phyloP scores from a whole-genome alignment of 2,113 vertebrate genomes.

The Hydrolagus affinis region DNA sequence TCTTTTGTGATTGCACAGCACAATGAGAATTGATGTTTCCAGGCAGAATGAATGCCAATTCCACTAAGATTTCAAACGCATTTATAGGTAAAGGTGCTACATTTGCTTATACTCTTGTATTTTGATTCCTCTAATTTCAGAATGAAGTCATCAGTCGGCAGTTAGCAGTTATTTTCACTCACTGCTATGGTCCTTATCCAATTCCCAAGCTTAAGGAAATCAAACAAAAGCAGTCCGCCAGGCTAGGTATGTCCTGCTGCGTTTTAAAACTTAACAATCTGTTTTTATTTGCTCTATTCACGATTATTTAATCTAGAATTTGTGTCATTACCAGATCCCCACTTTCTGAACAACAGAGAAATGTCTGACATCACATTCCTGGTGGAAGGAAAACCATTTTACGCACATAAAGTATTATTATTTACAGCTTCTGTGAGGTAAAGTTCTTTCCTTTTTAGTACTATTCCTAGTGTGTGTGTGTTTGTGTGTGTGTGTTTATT shows the following conservation, averaged over 20 bases:
- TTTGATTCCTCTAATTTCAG: slow-evolving; percentile 48
- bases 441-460: not conserved
- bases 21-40: no score
- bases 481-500: not conserved
- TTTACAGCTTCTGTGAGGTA: slow-evolving; percentile 92
- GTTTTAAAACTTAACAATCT: not conserved
- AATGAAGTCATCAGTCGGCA: slow-evolving; percentile 98
- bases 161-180: slow-evolving; percentile 85
- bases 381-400: slow-evolving; percentile 92
- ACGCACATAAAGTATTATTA: slow-evolving; percentile 88
- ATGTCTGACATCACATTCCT: slow-evolving; percentile 98
- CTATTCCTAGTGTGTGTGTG: not conserved
- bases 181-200: slow-evolving; percentile 94
- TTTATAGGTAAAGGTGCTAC: not conserved
- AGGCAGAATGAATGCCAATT: no score
- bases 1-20: no score
- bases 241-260: slow-evolving; percentile 68
- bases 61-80: not conserved
- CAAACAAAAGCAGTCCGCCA: slow-evolving; percentile 85
- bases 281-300: not conserved
- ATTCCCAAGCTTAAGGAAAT: slow-evolving; percentile 94
- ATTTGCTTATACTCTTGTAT: not conserved
- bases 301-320: not conserved
- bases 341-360: slow-evolving; percentile 97
- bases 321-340: slow-evolving; percentile 66